Conservation (phyloP, 2,888 invertebrate genomes). For the Drosophila aldrichi region DNA sequence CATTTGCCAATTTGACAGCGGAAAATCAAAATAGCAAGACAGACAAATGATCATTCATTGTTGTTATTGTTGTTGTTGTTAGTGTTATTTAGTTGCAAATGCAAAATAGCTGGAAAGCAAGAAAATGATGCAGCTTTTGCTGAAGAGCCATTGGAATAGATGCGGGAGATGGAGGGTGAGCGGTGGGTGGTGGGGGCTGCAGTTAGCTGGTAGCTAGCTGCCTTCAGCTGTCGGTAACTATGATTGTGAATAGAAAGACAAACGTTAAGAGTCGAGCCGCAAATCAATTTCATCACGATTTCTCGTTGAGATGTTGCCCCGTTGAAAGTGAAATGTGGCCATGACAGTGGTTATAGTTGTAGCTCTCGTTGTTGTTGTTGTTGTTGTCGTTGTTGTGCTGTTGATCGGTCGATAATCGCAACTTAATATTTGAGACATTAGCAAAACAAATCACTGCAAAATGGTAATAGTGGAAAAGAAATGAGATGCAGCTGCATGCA, state of each 20-base stretch:
- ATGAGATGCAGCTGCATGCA: conserved; percentile 12
- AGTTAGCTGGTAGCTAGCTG: conserved; percentile 24
- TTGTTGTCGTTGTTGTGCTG: conserved; percentile 21
- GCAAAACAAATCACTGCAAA: conserved; percentile 67
- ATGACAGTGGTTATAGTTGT: conserved; percentile 63
- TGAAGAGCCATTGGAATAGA: not conserved
- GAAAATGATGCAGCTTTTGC: conserved; percentile 59
- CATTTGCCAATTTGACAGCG: conserved; percentile 75
- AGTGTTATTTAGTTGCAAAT: conserved; percentile 52
- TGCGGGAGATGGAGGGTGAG: not conserved
- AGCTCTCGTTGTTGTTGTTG: conserved; percentile 19
- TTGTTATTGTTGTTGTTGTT: conserved; percentile 13
- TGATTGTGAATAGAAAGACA: conserved; percentile 59
- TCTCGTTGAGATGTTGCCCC: conserved; percentile 71
- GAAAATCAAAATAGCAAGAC: conserved; percentile 63
- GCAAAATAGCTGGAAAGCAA: conserved; percentile 76
- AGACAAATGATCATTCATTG: conserved; percentile 66
- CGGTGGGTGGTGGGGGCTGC: not conserved
- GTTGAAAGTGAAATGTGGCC: conserved; percentile 80
- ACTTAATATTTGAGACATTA: conserved; percentile 77
- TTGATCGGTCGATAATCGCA: conserved; percentile 64
- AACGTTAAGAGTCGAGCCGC: conserved; percentile 70
- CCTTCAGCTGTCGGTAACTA: conserved; percentile 58
- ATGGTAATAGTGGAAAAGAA: conserved; percentile 4
- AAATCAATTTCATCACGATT: conserved; percentile 83